Percentiles rank a stretch among this genome's conserved stretches.
Conservation (phyloP, 2,113 vertebrate species). For the Capreolus pygargus region DNA sequence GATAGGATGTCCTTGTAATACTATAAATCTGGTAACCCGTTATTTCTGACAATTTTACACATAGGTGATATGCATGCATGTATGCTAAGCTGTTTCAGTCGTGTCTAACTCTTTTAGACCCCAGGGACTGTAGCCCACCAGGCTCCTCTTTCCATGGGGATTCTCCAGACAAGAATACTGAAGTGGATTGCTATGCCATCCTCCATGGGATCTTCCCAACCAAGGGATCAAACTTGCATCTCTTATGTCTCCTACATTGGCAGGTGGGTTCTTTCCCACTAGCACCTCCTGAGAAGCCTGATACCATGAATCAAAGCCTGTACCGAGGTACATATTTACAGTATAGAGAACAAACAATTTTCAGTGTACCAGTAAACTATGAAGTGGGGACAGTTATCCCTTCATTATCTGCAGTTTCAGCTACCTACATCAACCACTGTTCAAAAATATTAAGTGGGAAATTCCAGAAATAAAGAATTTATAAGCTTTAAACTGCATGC, state of each 20-base stretch:
- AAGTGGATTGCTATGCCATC: not conserved
- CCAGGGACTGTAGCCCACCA: not conserved
- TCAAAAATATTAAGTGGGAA: not conserved
- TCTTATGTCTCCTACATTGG: not conserved
- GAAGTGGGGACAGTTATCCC: not conserved
- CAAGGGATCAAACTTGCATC: not conserved
- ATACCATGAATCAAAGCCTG: not conserved
- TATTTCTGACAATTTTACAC: slow-evolving; percentile 4
- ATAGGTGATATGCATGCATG: not conserved
- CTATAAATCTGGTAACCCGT: not conserved
- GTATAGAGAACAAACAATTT: not conserved
- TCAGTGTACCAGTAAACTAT: not conserved
- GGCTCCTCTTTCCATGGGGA: not conserved
- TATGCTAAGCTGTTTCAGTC: not conserved
- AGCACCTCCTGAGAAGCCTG: not conserved
- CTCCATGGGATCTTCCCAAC: not conserved
- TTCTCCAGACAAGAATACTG: not conserved
- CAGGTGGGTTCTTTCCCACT: not conserved
- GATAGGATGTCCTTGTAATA: not conserved
- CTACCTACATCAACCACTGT: not conserved
- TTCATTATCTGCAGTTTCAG: not conserved
- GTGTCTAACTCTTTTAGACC: not conserved
- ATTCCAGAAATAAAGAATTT: not conserved
- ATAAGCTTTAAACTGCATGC: not conserved
- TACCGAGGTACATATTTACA: not conserved